Base-by-base conservation (phyloP, 2,888 invertebrate genomes). In the Aricia artaxerxes region DNA sequence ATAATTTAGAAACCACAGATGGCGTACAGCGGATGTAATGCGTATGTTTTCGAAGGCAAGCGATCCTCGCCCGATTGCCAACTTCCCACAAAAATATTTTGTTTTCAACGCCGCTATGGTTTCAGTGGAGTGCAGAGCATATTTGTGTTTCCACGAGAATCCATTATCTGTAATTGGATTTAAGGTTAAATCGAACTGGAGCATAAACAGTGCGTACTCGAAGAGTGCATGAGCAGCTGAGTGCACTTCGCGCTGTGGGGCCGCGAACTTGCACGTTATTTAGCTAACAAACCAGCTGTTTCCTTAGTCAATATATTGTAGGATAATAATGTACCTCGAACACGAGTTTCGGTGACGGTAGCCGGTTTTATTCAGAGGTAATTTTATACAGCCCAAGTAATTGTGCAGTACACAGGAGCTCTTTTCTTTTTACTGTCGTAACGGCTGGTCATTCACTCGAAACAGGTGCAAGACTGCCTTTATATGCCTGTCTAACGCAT, bases 131-230 rank as follows among this genome's bases (percentile, higher is more conserved):
- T 75, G 49, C 75, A 40, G 16, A 5, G 11, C 7, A 76, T 31
- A 76, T 76, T 76, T 53, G 76, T 76, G 31, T 35, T 76, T 76
- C 57, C 57, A 31, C 31, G 53, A 53, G 35, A 60, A 35, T 78
- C 44, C 57, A 73, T 53, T 73, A 61, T 75, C 60, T 73, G 73
- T 73, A 73, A 76, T 76, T 76, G 76, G 53, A 53, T 76, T 76
- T 57, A 73, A 78, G 16, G 57, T 78, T 60, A 24, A 40, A 75
- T 57, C 73, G 60, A 82, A 81, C 80, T 90, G 84, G 90, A 90
- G 90, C 91, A 89, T 91, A 92, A 92, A 92, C 91, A 92, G 88
- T 88, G 90, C 87, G 90, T 88, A 90, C 92, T 92, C 90, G 88
- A 92, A 92, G 91, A 91, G 91, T 93, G 90, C 91, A 91, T 88